Base-by-base conservation (phyloP, 2,113 vertebrate genomes). In the Platysteira castanea region DNA sequence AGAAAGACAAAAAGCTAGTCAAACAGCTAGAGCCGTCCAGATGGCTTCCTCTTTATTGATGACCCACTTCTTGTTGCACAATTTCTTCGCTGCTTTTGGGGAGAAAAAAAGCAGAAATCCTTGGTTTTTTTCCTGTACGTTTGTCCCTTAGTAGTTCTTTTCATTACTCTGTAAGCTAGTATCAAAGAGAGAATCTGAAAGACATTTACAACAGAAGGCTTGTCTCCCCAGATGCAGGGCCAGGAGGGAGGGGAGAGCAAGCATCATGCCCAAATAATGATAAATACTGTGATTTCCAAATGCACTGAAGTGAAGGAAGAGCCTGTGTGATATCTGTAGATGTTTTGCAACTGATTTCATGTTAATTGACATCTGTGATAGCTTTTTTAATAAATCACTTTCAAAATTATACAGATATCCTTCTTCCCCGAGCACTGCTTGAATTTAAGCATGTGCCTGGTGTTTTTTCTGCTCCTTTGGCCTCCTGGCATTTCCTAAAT, bases 31-130 rank as follows among this genome's bases (percentile, higher is more conserved):
- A 76, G 61, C 79, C 2, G 10, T 81, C 89, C 89, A 94, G 89
- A 91, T 90, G 93, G 76, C 56, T 87, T 2, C 83, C 88, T 57
- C 70, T 88, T 91, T 93, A 93, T 90, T 94, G 94, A 93, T 87
- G 89, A 84, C 41, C 47, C 64, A 68, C 57, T 47, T 60, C 86
- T 92, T 63, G 35, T 44, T 59, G 39, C 76, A 81, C 33, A 92
- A n/a, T 64, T 84, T 75, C 75, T 90, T 47, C 86, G 56, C 46
- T 78, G 50, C 30, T 87, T 86, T 84, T 28, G 21, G 39, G 8
- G 27, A 42, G 23, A 24, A 56, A 68, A 42, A 49, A 9, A 67
- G 37, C 61, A 83, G 82, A 87, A 91, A 68, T 61, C 14, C 41
- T 42, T 68, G 15, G 11, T 74, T 81, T 69, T 14, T 88, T 77